phyloP scores from a whole-genome alignment of 2,888 invertebrate species.

The Cephus rjabovi region DNA sequence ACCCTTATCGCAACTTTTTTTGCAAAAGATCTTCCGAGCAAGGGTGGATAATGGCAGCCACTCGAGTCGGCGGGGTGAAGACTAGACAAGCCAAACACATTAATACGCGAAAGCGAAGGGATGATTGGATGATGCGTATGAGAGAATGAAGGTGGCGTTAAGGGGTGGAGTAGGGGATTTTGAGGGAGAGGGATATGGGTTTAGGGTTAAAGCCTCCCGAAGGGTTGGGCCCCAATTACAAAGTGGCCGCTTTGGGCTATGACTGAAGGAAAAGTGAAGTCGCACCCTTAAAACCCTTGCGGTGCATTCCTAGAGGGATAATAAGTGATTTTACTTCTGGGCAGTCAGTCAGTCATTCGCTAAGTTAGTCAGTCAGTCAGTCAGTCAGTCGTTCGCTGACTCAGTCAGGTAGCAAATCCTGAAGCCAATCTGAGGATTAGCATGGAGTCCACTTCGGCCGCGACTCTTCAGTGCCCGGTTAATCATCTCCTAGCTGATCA shows the following conservation, averaged over 20 bases:
- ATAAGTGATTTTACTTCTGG: constrained; percentile 40
- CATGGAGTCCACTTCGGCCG: constrained; percentile 8
- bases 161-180: no score
- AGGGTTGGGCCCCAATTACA: no score
- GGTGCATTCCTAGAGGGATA: constrained; percentile 37
- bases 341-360: constrained; percentile 36
- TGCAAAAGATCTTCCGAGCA: not conserved
- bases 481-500: constrained; percentile 10
- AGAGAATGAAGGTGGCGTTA: no score
- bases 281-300: constrained; percentile 30
- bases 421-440: constrained; percentile 56
- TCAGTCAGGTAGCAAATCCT: constrained; percentile 44
- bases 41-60: not conserved
- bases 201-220: no score
- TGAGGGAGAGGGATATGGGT: no score
- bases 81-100: not conserved
- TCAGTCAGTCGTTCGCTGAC: constrained; percentile 25
- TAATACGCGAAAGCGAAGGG: not conserved
- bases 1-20: not conserved
- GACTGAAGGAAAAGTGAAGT: not conserved
- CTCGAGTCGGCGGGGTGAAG: not conserved
- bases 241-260: no score
- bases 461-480: not conserved
- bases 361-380: constrained; percentile 40
- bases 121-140: no score